Conservation (phyloP, 1,140 invertebrate genomes). For the Protaetia brevitarsis region DNA sequence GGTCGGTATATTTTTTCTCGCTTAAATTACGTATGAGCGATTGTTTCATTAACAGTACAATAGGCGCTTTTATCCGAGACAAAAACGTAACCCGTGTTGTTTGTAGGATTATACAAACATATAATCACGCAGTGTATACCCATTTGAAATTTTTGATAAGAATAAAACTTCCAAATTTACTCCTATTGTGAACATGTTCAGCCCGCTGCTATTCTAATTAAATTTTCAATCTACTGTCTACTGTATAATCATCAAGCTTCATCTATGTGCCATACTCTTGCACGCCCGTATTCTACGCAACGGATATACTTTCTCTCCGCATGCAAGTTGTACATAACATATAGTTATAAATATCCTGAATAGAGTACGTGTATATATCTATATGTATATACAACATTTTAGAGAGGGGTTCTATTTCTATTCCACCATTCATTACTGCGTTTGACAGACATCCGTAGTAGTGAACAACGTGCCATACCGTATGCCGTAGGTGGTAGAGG, state of each 20-base stretch:
- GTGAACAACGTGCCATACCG: background rate
- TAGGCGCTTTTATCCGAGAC: too few relatives aligned
- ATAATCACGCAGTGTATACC: background rate
- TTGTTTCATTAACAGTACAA: too few relatives aligned
- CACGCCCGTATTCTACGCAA: background rate
- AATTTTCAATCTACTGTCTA: background rate
- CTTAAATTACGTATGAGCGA: too few relatives aligned
- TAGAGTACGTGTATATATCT: too few relatives aligned
- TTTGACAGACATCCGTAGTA: constrained; percentile 8
- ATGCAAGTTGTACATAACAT: background rate
- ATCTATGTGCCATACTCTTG: background rate
- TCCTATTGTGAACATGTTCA: background rate
- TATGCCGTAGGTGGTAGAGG: background rate
- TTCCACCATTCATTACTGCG: constrained; percentile 11
- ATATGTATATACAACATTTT: background rate
- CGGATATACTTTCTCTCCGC: background rate
- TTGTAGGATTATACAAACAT: too few relatives aligned
- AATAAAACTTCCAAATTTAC: background rate
- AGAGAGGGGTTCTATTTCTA: constrained; percentile 11
- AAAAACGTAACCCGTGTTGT: too few relatives aligned
- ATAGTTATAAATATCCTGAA: background rate
- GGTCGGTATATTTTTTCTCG: too few relatives aligned
- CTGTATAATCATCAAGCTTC: background rate
- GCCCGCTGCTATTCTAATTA: background rate
- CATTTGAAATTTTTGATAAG: background rate